These are phyloP conservation scores for Archilochus colubris DNA, from an alignment of 2,113 vertebrate genomes.

Conservation along the genomic window DNA sequence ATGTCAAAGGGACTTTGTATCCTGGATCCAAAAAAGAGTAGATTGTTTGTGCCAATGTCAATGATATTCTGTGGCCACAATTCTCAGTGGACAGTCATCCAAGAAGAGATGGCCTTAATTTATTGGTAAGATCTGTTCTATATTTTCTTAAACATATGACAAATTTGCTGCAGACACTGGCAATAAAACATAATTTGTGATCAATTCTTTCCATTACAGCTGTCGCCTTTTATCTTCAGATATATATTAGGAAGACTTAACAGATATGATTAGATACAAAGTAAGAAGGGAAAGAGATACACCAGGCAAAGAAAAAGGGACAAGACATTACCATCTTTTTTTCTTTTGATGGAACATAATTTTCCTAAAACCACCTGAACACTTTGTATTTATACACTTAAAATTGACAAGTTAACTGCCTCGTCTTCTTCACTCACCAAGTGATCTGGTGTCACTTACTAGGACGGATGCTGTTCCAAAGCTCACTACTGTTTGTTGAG, in stretches of 20 bases:
- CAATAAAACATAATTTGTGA: neutral
- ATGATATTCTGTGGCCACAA: neutral
- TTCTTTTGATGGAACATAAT: neutral
- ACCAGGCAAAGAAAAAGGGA: neutral
- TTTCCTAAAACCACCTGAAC: neutral
- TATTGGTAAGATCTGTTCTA: neutral
- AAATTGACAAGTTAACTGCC: neutral
- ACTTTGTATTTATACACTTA: neutral
- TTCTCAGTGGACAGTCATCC: neutral
- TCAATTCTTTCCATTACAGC: neutral
- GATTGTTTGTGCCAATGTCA: neutral
- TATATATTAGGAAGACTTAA: neutral
- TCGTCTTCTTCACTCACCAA: neutral
- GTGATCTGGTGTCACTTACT: neutral
- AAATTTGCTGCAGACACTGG: neutral
- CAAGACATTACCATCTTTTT: neutral
- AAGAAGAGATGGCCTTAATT: neutral
- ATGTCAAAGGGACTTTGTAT: constrained; percentile 17
- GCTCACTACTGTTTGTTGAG: neutral
- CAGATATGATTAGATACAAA: neutral
- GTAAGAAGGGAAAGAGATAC: neutral
- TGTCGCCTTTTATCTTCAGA: neutral
- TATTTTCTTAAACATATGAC: neutral
- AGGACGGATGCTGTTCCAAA: neutral
- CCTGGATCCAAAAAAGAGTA: neutral